Conservation (phyloP, 2,888 invertebrate species). For the Carabus problematicus region DNA sequence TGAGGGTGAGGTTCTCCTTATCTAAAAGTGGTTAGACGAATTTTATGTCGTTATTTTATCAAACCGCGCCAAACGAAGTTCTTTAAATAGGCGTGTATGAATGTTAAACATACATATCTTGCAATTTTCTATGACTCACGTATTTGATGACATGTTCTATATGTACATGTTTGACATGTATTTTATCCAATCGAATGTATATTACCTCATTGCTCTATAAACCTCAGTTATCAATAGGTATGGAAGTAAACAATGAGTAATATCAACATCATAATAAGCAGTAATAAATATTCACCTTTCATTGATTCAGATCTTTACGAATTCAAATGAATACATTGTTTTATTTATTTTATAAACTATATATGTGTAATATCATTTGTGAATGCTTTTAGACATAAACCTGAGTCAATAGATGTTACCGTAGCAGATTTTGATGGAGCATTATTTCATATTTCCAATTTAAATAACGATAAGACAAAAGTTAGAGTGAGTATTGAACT, state of each 20-base stretch:
- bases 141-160: conserved; percentile 27
- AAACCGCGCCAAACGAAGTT: conserved; percentile 35
- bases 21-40: conserved; percentile 32
- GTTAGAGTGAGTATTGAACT: conserved; percentile 78
- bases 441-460: conserved; percentile 96
- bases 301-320: neutral
- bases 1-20: conserved; percentile 40
- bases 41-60: conserved; percentile 25
- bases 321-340: neutral
- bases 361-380: neutral
- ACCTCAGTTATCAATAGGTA: neutral
- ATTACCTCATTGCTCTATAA: neutral
- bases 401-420: conserved; percentile 92
- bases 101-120: conserved; percentile 29
- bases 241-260: too few relatives aligned
- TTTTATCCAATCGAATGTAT: neutral
- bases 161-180: conserved; percentile 24
- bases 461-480: conserved; percentile 96
- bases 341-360: too few relatives aligned
- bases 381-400: conserved; percentile 81
- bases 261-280: too few relatives aligned
- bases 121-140: conserved; percentile 20
- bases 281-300: neutral
- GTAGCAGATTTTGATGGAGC: conserved; percentile 99
- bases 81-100: conserved; percentile 1